Evolutionary conservation across 2,113 vertebrate genomes (phyloP).

Genomic region (Microcebus ravelobensis): DNA sequence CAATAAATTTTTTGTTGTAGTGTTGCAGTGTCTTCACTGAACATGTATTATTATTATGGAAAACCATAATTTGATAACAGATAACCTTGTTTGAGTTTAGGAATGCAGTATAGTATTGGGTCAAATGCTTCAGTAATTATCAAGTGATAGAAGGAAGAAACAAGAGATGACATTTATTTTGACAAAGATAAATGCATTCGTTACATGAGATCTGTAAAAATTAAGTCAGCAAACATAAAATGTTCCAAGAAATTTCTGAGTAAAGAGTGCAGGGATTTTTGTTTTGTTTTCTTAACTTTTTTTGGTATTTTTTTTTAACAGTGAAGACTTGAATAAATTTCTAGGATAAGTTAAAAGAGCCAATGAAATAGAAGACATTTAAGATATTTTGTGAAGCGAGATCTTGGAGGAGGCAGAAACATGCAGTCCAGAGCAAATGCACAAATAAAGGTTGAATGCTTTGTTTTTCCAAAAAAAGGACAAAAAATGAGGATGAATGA

Average conservation of each 20-base stretch:
- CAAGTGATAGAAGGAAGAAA: background rate
- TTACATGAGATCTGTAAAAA: background rate
- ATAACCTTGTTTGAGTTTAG: background rate
- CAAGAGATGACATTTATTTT: background rate
- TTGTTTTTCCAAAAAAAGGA: background rate
- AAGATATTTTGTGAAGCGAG: background rate
- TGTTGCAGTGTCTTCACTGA: background rate
- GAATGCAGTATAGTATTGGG: background rate
- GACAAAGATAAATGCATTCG: background rate
- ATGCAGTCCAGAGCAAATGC: background rate
- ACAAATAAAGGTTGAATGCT: background rate
- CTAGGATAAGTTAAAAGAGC: background rate
- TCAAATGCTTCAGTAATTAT: slow-evolving; percentile 4
- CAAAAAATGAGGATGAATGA: background rate
- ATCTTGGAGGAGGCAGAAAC: background rate
- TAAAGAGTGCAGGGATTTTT: background rate
- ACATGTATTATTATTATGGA: background rate
- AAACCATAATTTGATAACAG: background rate
- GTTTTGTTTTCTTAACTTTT: background rate
- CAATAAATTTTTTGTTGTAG: background rate
- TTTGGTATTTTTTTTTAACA: background rate
- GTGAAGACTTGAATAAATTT: background rate
- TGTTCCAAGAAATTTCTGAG: background rate
- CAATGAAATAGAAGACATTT: background rate
- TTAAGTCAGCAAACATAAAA: background rate